Percentiles rank a stretch among this genome's conserved stretches.
Evolutionary conservation across 1,140 invertebrate genomes (phyloP).

Genomic region (Lamellibrachia luymesi): DNA sequence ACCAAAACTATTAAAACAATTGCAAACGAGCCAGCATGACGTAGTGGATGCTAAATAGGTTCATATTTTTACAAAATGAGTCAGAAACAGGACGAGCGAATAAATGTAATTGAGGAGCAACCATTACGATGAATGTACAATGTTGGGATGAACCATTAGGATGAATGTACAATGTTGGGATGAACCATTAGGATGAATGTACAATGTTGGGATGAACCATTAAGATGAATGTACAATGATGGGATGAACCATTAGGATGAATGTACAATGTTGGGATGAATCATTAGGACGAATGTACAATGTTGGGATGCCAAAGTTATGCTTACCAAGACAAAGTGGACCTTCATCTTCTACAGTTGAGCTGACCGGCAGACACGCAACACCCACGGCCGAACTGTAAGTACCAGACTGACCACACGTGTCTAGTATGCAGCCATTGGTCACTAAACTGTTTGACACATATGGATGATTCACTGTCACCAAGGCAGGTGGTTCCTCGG

Average conservation of each 20-base stretch:
- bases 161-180: too few relatives aligned
- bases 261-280: too few relatives aligned
- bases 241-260: too few relatives aligned
- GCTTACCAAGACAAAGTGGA: not conserved
- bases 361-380: not conserved
- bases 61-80: too few relatives aligned
- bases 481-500: not conserved
- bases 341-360: not conserved
- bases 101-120: too few relatives aligned
- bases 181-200: not conserved
- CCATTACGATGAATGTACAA: too few relatives aligned
- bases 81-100: too few relatives aligned
- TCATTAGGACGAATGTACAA: too few relatives aligned
- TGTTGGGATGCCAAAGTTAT: not conserved
- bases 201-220: not conserved
- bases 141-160: too few relatives aligned
- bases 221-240: not conserved
- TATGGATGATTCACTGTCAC: not conserved
- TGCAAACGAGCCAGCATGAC: too few relatives aligned
- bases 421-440: not conserved
- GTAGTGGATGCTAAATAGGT: too few relatives aligned
- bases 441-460: not conserved
- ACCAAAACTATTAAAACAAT: too few relatives aligned
- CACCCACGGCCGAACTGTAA: not conserved
- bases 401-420: not conserved